These are phyloP conservation scores for Symphodus melops DNA, from an alignment of 2,113 vertebrate genomes.

Conservation along the genomic window DNA sequence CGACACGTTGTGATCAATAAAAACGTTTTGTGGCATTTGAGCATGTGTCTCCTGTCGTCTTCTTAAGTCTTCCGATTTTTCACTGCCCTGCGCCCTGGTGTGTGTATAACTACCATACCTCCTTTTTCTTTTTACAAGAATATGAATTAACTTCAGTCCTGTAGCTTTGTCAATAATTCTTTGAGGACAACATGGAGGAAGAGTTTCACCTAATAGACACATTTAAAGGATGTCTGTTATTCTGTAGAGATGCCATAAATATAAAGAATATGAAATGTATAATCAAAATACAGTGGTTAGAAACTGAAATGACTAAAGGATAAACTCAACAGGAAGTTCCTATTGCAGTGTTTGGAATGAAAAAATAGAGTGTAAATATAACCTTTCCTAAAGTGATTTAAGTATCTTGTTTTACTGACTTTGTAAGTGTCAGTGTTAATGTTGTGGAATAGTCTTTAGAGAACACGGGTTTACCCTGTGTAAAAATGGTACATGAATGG, in stretches of 20 bases:
- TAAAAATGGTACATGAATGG: conserved; percentile 19
- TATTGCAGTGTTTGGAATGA: background rate
- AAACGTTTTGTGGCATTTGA: no score
- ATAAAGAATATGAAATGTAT: background rate
- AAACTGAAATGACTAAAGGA: background rate
- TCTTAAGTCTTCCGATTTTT: no score
- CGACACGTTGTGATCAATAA: no score
- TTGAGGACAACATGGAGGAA: no score
- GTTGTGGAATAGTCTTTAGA: background rate
- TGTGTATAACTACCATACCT: no score
- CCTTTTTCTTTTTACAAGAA: no score
- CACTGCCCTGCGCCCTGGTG: no score
- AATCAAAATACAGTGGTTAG: background rate
- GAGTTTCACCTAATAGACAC: no score
- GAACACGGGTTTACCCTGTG: background rate
- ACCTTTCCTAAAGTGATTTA: background rate
- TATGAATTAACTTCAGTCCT: no score
- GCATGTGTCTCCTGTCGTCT: no score
- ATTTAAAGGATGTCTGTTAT: no score
- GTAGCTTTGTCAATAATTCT: no score
- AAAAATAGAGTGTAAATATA: background rate
- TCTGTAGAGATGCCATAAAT: background rate
- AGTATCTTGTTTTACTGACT: background rate
- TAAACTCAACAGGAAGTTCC: background rate
- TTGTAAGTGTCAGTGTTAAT: background rate